These are phyloP conservation scores for Eurystomus gularis DNA, from an alignment of 2,113 vertebrate species.

Conservation along the genomic window DNA sequence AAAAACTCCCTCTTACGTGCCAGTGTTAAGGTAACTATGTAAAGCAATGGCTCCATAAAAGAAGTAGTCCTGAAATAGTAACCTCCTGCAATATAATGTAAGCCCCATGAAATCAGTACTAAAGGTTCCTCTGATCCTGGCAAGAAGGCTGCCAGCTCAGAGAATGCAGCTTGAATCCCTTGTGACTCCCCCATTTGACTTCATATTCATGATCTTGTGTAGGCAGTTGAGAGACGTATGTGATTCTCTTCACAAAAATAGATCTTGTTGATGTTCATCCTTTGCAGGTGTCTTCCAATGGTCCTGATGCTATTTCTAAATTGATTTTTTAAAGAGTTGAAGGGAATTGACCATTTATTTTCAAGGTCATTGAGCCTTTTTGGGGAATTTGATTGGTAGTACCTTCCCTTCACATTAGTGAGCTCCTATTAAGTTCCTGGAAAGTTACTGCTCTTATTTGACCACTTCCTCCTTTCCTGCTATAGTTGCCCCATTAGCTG, in stretches of 20 bases:
- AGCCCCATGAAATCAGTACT: conserved; percentile 27
- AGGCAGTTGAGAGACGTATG: neutral
- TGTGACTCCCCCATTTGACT: neutral
- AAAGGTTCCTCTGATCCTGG: neutral
- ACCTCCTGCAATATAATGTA: neutral
- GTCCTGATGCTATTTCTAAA: neutral
- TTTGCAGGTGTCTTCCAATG: neutral
- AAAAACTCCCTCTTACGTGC: neutral
- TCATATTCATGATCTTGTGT: neutral
- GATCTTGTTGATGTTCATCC: neutral
- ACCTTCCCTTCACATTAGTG: neutral
- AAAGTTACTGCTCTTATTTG: neutral
- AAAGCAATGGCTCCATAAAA: neutral
- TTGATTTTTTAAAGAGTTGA: neutral
- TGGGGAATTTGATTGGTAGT: neutral
- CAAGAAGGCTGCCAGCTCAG: neutral
- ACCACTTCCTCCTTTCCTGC: neutral
- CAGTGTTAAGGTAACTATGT: neutral
- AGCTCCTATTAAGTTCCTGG: neutral
- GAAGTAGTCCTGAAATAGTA: conserved; percentile 31
- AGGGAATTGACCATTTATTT: neutral
- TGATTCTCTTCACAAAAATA: neutral
- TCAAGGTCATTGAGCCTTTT: neutral
- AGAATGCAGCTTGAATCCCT: neutral
- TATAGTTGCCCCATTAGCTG: neutral